Evolutionary conservation across 2,113 vertebrate genomes (phyloP), one percentile per base, ranked within the genome.

Genomic region (Penelope pileata): DNA sequence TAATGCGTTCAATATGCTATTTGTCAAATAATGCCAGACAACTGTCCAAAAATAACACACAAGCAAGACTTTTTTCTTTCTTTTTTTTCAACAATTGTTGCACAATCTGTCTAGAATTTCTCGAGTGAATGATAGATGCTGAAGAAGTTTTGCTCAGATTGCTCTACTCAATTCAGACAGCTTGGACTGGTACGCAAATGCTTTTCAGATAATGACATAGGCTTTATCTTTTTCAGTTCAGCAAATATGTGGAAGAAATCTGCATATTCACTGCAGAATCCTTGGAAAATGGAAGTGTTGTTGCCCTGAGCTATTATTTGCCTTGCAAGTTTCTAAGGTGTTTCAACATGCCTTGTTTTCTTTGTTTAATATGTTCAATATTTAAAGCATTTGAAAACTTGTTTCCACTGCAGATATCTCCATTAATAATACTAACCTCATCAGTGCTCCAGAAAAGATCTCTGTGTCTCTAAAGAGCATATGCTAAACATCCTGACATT

Each of bases 401-500:
- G 43, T 81, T 96, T 96, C 85, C 48, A 90, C 36, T 73, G 75
- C 60, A 88, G 64, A 82, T 94, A 93, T 76, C 80, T 84, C 80
- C 83, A 90, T 92, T 97, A 96, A 93, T 91, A 96, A 81, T 92
- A 95, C 93, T 96, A 94, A 90, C 72, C 77, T 96, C 34, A 0
- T 88, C 83, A 79, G 66, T 62, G 90, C 77, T 93, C n/a, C 48
- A 75, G 80, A 80, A 93, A 91, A 84, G 66, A 83, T 96, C 88
- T 92, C 51, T 64, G 22, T 66, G 43, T 95, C 95, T 76, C 93
- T 69, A 66, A 90, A 88, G 93, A 95, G 42, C 90, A 69, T 93
- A 94, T 93, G 92, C 88, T 93, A 94, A 94, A 86, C 76, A 90
- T 79, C 69, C 69, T 96, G 93, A 95, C 93, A 96, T 96, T 95